Conservation (phyloP, 2,888 invertebrate genomes). For the Arenicola marina region DNA sequence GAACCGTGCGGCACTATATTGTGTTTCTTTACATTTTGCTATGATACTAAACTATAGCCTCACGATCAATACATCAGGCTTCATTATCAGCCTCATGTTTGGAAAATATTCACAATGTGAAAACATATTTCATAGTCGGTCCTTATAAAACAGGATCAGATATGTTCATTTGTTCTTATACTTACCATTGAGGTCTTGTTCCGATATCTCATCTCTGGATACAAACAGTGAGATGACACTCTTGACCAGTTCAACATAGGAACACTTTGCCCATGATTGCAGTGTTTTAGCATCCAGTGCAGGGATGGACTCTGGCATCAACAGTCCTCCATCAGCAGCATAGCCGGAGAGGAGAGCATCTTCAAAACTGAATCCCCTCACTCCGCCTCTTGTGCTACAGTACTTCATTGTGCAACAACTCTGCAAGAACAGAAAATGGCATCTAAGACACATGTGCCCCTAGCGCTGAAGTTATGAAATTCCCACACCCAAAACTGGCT, state of each 20-base stretch:
- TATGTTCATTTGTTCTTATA: slow-evolving; percentile 4
- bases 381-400: slow-evolving; percentile 56
- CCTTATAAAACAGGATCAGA: not conserved
- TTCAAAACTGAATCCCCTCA: slow-evolving; percentile 46
- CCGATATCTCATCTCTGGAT: slow-evolving; percentile 57
- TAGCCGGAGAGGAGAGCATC: slow-evolving; percentile 59
- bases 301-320: slow-evolving; percentile 60
- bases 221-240: slow-evolving; percentile 58
- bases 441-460: too few species aligned
- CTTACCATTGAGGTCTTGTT: slow-evolving; percentile 47
- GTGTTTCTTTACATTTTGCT: too few species aligned
- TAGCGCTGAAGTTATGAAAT: too few species aligned
- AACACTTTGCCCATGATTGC: slow-evolving; percentile 50
- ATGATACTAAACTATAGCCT: too few species aligned
- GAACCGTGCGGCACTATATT: too few species aligned
- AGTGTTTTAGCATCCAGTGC: slow-evolving; percentile 41
- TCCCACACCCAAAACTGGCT: too few species aligned
- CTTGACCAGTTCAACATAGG: slow-evolving; percentile 57
- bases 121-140: not conserved
- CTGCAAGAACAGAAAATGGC: too few species aligned
- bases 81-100: too few species aligned
- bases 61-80: too few species aligned
- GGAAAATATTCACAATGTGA: not conserved
- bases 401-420: too few species aligned
- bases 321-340: slow-evolving; percentile 62